These are phyloP conservation scores for Synanthedon tipuliformis DNA, from an alignment of 2,888 invertebrate species.

Conservation along the genomic window DNA sequence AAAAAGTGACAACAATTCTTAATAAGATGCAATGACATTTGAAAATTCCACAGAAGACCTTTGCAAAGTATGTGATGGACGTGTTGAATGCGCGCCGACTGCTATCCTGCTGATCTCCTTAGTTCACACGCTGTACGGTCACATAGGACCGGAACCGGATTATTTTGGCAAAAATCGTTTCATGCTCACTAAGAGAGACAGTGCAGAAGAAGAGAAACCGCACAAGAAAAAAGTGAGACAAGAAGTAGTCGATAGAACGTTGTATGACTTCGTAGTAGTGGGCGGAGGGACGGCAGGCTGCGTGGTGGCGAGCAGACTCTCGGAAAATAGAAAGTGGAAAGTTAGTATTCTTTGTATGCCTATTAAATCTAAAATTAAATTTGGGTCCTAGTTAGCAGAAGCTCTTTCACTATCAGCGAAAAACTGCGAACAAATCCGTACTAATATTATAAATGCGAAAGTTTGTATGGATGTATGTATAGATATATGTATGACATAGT, in stretches of 20 bases:
- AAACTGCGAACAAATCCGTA: too few species aligned
- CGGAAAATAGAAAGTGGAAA: slow-evolving; percentile 58
- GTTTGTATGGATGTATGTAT: too few species aligned
- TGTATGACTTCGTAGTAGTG: slow-evolving; percentile 51
- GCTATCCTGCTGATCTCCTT: slow-evolving; percentile 55
- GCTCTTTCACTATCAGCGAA: too few species aligned
- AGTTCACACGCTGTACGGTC: slow-evolving; percentile 53
- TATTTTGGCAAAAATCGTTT: slow-evolving; percentile 36
- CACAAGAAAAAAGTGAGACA: slow-evolving; percentile 6
- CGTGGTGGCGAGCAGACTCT: slow-evolving; percentile 52
- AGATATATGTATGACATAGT: too few species aligned
- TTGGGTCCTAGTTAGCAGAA: too few species aligned
- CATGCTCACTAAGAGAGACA: slow-evolving; percentile 5
- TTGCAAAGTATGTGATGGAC: slow-evolving; percentile 57
- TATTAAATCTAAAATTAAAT: too few species aligned
- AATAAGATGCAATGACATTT: slow-evolving; percentile 51
- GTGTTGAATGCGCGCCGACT: slow-evolving; percentile 58
- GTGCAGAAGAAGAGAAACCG: slow-evolving; percentile 5
- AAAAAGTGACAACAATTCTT: background rate
- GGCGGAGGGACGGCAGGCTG: slow-evolving; percentile 61
- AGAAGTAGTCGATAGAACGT: slow-evolving; percentile 11
- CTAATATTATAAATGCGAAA: too few species aligned
- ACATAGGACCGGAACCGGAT: slow-evolving; percentile 45
- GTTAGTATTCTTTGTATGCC: slow-evolving; percentile 17
- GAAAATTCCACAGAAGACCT: slow-evolving; percentile 49